Evolutionary conservation across 2,888 invertebrate genomes (phyloP).

Genomic region (Agrotis segetum): DNA sequence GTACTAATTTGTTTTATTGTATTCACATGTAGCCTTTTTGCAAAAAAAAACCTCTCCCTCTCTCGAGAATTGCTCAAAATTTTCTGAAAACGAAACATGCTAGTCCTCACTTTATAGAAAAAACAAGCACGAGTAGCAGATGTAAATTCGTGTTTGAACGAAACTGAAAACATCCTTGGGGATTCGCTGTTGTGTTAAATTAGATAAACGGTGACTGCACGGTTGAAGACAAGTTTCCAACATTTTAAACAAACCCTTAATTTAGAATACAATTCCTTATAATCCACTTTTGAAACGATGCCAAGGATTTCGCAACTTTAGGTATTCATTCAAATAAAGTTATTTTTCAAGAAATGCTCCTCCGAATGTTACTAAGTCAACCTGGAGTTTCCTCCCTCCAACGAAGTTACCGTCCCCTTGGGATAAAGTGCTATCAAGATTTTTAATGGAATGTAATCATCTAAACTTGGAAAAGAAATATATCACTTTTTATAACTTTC

Average conservation of each 20-base stretch:
- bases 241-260: slow-evolving; percentile 28
- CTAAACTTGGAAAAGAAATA: slow-evolving; percentile 29
- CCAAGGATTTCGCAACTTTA: slow-evolving; percentile 27
- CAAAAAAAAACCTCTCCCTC: slow-evolving; percentile 2
- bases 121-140: slow-evolving; percentile 41
- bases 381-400: slow-evolving; percentile 47
- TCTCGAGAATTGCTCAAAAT: no score
- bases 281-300: slow-evolving; percentile 35
- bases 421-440: slow-evolving; percentile 46
- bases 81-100: slow-evolving; percentile 14
- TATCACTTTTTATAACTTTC: slow-evolving; percentile 33
- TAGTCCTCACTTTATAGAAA: slow-evolving; percentile 35
- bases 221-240: slow-evolving; percentile 16
- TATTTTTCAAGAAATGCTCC: slow-evolving; percentile 42
- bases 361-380: slow-evolving; percentile 43
- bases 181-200: slow-evolving; percentile 45
- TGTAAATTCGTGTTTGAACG: slow-evolving; percentile 47
- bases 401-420: slow-evolving; percentile 38
- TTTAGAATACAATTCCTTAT: slow-evolving; percentile 30
- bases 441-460: slow-evolving; percentile 52
- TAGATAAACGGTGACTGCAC: slow-evolving; percentile 40
- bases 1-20: not conserved
- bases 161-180: slow-evolving; percentile 45
- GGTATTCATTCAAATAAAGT: slow-evolving; percentile 40
- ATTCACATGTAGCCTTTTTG: not conserved